These are phyloP conservation scores for Scaptomyza parva DNA, from an alignment of 2,888 invertebrate species.

Conservation along the genomic window DNA sequence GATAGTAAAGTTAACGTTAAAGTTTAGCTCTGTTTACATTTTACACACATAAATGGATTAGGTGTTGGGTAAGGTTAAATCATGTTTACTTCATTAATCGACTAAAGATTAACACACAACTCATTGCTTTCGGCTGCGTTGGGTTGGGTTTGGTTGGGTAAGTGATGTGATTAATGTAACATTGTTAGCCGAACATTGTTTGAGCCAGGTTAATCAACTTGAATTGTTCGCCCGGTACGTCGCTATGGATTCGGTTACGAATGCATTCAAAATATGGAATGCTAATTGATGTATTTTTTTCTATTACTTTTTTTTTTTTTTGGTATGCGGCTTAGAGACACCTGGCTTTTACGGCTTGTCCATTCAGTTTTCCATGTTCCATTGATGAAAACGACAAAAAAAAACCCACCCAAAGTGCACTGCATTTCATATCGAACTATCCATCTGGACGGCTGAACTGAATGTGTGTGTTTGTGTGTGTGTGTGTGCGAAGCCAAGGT, in stretches of 20 bases:
- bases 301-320: constrained; percentile 7
- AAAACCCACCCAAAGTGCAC: background rate
- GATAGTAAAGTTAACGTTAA: too few species aligned
- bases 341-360: constrained; percentile 44
- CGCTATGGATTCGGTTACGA: too few species aligned
- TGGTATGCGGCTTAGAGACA: constrained; percentile 53
- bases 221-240: background rate
- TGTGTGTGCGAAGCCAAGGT: constrained; percentile 51
- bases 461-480: too few species aligned
- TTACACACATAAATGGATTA: too few species aligned
- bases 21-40: too few species aligned
- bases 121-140: constrained; percentile 15
- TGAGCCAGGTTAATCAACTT: constrained; percentile 35
- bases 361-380: constrained; percentile 63
- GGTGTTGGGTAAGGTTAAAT: too few species aligned
- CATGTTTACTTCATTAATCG: too few species aligned
- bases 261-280: constrained; percentile 20
- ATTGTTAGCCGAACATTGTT: too few species aligned
- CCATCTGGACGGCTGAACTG: too few species aligned
- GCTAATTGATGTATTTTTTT: constrained; percentile 39
- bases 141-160: constrained; percentile 16
- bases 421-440: background rate
- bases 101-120: background rate
- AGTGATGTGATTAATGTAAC: too few species aligned
- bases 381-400: constrained; percentile 65